These are phyloP conservation scores for Schizothorax lantsangensis DNA, from an alignment of 2,797 vertebrate genomes.

Conservation along the genomic window DNA sequence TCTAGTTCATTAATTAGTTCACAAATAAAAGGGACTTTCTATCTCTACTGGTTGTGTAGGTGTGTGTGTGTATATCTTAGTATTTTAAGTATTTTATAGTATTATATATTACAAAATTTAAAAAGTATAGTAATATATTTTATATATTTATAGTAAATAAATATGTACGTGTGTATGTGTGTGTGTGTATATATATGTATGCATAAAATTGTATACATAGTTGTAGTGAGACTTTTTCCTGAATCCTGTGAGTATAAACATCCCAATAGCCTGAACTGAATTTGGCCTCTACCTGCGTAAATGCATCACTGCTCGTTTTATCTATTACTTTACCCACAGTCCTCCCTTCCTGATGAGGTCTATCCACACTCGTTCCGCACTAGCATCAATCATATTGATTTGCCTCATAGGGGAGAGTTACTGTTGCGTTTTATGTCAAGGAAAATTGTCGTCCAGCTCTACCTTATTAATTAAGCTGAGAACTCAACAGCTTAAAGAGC, in stretches of 20 bases:
- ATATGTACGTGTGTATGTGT: no score
- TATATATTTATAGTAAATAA: no score
- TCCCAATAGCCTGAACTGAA: neutral
- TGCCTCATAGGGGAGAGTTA: slow-evolving; percentile 28
- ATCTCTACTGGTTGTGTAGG: neutral
- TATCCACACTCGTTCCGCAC: neutral
- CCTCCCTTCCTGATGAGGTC: slow-evolving; percentile 12
- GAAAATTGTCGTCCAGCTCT: slow-evolving; percentile 49
- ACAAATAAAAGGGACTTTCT: neutral
- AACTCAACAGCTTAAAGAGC: slow-evolving; percentile 36
- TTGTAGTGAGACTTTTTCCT: neutral
- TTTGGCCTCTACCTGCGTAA: neutral
- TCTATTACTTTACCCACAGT: slow-evolving; percentile 10
- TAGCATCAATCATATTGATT: slow-evolving; percentile 54
- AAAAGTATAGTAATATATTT: no score
- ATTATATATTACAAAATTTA: no score
- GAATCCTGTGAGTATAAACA: neutral
- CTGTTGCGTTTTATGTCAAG: slow-evolving; percentile 68
- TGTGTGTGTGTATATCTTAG: neutral
- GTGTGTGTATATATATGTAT: no score
- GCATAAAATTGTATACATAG: neutral
- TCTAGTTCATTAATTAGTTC: neutral
- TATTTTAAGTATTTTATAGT: neutral
- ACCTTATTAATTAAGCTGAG: slow-evolving; percentile 57
- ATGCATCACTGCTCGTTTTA: neutral